These are phyloP conservation scores for Elachura formosa DNA, from an alignment of 2,113 vertebrate species.

Conservation along the genomic window DNA sequence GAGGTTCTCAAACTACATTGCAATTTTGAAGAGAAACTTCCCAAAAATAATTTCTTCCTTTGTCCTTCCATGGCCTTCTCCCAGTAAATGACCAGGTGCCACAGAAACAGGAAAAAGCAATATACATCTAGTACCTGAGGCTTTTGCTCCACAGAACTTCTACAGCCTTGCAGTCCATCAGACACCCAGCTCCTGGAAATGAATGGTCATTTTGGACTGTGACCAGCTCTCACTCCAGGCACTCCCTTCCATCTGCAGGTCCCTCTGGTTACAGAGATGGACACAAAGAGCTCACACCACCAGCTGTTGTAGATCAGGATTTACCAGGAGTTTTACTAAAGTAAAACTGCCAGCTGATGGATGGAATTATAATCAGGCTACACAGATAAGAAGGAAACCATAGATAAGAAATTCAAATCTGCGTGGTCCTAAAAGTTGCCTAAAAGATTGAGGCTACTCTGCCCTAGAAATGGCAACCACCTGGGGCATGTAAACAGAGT, in stretches of 20 bases:
- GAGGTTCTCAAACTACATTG: neutral
- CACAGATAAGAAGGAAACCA: neutral
- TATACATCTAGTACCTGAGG: neutral
- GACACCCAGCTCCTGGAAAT: rapidly evolving
- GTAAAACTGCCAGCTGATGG: neutral
- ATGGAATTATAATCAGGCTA: neutral
- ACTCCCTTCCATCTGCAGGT: neutral
- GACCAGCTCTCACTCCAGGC: neutral
- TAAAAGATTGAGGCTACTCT: neutral
- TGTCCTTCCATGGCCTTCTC: neutral
- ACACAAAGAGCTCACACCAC: rapidly evolving
- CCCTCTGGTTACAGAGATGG: neutral
- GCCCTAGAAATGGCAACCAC: neutral
- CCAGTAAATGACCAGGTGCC: neutral
- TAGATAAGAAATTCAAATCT: neutral
- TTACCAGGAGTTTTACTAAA: neutral
- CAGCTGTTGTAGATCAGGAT: neutral
- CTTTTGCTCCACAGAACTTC: neutral
- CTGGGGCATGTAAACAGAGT: rapidly evolving
- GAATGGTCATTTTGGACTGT: neutral
- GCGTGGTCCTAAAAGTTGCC: neutral
- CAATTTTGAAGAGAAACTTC: neutral
- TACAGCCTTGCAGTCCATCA: neutral
- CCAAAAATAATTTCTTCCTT: neutral
- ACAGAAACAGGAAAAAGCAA: neutral